Evolutionary conservation across 2,888 invertebrate genomes (phyloP).

Genomic region (Stenoptilia bipunctidactyla): DNA sequence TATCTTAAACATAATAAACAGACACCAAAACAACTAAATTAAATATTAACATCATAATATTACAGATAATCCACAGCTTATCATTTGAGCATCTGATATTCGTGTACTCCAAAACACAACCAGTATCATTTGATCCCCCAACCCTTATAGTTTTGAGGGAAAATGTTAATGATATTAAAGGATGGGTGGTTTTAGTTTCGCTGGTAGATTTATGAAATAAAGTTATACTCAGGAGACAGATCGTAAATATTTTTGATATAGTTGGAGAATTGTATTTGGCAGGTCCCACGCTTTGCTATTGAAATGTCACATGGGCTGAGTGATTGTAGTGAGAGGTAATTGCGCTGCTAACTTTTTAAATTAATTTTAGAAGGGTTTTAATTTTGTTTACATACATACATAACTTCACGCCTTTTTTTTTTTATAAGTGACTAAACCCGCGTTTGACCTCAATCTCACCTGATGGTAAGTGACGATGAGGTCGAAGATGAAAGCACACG

Average conservation of each 20-base stretch:
- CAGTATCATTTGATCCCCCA: too few relatives aligned
- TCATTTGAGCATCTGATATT: slow-evolving; percentile 29
- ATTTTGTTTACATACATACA: too few relatives aligned
- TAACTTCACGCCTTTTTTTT: too few relatives aligned
- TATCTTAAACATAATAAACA: slow-evolving; percentile 3
- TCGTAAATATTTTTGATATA: slow-evolving; percentile 40
- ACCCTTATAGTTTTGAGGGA: slow-evolving; percentile 5
- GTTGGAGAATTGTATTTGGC: slow-evolving; percentile 34
- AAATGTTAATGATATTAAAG: slow-evolving; percentile 4
- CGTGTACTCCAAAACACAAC: slow-evolving; percentile 27
- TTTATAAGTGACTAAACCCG: too few relatives aligned
- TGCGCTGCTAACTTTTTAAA: too few relatives aligned
- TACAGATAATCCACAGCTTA: slow-evolving; percentile 5
- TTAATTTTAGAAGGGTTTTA: too few relatives aligned
- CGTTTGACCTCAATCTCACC: too few relatives aligned
- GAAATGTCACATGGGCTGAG: neutral
- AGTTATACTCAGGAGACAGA: slow-evolving; percentile 39
- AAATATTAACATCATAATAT: slow-evolving; percentile 8
- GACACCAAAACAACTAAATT: slow-evolving; percentile 5
- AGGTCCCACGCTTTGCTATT: slow-evolving; percentile 34
- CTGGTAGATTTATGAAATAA: slow-evolving; percentile 21
- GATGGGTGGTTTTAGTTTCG: slow-evolving; percentile 19
- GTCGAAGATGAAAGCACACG: too few relatives aligned
- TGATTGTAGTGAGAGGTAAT: too few relatives aligned
- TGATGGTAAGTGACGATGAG: too few relatives aligned